Evolutionary conservation across 2,888 invertebrate genomes (phyloP), one percentile per base, ranked within the genome.

Genomic region (Drosophila leonis): DNA sequence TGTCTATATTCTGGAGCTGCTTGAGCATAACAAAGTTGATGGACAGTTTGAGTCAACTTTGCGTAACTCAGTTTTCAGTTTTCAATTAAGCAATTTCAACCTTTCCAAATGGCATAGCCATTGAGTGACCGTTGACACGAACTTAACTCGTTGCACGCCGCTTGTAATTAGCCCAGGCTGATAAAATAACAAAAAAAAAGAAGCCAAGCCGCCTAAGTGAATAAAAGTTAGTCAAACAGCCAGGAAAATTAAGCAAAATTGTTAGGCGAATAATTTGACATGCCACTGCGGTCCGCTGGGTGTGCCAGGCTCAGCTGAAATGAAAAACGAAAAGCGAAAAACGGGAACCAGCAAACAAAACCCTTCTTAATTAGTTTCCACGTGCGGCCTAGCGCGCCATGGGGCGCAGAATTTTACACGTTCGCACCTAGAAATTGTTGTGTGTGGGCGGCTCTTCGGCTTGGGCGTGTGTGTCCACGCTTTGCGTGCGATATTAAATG

Each of bases 401-500:
- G 51, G 42, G 57, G 62, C 44, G 18, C 31, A 51, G 57, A 67
- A 75, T 67, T 72, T 74, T 59, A 71, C 86, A 80, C 86, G 66
- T 79, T 80, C 78, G 62, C 89, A 76, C 74, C 70, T 77, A 46
- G 55, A 24, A 64, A 60, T 46, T 51, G n/a, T 29, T 54, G n/a
- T 54, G 24, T 4, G 35, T 41, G 41, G 31, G 46, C 18, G 31
- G 20, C 24, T 8, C 9, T 46, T 35, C 8, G 72, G 20, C 64
- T 31, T 41, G 54, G 59, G 54, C 71, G 72, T 77, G n/a, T n/a
- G 52, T 35, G 29, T 72, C 76, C 73, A 72, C 66, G 78, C 71
- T 80, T 88, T 76, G 90, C 90, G 84, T 89, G 91, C 68, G 56
- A 62, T 82, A 74, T 29, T n/a, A 33, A 20, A 41, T 24, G 6